phyloP scores from a whole-genome alignment of 2,113 vertebrate species.

The Illadopsis cleaveri region DNA sequence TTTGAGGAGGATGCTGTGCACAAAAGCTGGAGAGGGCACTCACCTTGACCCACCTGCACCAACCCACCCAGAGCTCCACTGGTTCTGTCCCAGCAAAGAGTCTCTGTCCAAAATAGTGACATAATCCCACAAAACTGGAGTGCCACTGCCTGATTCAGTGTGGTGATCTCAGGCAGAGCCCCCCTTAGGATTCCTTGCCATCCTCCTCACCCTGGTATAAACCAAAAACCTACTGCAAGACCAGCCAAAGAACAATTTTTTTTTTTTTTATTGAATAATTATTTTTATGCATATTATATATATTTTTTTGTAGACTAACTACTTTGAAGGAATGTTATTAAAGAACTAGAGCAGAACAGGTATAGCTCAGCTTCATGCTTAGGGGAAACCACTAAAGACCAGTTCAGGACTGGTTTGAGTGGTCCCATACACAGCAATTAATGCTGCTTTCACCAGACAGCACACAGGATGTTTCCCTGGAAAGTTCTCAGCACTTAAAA shows the following conservation, averaged over 20 bases:
- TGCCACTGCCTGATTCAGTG: not conserved
- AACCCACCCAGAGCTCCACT: not conserved
- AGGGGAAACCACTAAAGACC: not conserved
- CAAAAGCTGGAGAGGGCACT: not conserved
- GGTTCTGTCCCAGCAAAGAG: not conserved
- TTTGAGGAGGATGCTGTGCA: not conserved
- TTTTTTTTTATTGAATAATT: not conserved
- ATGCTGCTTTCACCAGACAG: not conserved
- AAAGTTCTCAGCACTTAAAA: not conserved
- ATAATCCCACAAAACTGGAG: not conserved
- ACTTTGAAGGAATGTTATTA: not conserved
- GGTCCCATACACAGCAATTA: not conserved
- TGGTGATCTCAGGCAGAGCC: not conserved
- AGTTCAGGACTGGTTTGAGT: not conserved
- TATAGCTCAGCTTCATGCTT: not conserved
- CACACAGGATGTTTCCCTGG: not conserved
- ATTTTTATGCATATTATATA: not conserved
- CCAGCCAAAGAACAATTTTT: not conserved
- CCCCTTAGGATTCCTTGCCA: not conserved
- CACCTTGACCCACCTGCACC: not conserved
- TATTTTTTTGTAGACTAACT: not conserved
- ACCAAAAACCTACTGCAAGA: not conserved
- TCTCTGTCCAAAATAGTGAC: not conserved
- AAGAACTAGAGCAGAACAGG: not conserved
- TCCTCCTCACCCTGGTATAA: not conserved